These are phyloP conservation scores for Myotis vivesi DNA, from an alignment of 2,797 vertebrate genomes.

Conservation along the genomic window DNA sequence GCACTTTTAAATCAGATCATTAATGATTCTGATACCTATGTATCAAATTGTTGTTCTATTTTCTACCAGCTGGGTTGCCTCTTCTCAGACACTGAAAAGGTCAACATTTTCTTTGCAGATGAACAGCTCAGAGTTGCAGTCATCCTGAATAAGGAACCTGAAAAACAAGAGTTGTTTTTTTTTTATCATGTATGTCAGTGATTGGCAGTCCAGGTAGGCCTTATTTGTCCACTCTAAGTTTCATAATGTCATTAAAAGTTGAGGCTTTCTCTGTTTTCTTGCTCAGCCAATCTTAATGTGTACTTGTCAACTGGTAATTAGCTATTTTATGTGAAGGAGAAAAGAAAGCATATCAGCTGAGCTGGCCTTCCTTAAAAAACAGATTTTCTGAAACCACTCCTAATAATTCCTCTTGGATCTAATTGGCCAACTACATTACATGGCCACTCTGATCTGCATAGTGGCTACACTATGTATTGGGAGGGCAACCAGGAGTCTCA, in stretches of 20 bases:
- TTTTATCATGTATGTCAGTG: not conserved
- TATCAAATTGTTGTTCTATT: slow-evolving; percentile 24
- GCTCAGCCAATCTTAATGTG: not conserved
- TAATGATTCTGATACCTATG: not conserved
- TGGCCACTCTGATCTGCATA: not conserved
- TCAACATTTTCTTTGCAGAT: slow-evolving; percentile 31
- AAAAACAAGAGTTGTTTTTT: not conserved
- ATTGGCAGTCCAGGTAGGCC: not conserved
- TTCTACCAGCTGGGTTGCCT: not conserved
- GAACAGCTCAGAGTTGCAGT: not conserved
- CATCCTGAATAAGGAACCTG: slow-evolving; percentile 44
- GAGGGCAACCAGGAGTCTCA: not conserved
- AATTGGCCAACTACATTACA: not conserved
- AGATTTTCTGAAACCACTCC: slow-evolving; percentile 35
- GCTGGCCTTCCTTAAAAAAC: not conserved
- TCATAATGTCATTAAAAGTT: not conserved
- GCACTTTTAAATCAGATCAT: slow-evolving; percentile 14
- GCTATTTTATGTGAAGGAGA: slow-evolving; percentile 8
- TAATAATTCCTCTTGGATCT: not conserved
- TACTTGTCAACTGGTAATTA: not conserved
- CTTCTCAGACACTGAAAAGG: slow-evolving; percentile 42
- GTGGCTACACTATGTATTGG: not conserved
- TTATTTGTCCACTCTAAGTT: not conserved
- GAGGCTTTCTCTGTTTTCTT: slow-evolving; percentile 9
- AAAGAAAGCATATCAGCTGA: not conserved